Conservation (phyloP, 2,888 invertebrate genomes). For the Stictocephala bisonia region DNA sequence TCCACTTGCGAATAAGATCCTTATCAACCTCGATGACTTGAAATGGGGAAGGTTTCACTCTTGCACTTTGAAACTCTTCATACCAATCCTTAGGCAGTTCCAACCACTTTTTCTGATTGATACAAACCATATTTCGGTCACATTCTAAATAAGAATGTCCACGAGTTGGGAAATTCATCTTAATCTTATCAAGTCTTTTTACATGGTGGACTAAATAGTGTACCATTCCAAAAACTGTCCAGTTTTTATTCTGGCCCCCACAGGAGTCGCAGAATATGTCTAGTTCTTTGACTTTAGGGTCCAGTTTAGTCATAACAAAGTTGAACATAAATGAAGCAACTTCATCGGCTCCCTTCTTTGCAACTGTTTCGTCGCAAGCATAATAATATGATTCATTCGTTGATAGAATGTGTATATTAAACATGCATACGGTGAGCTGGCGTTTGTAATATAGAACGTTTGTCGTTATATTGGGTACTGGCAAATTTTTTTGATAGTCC, state of each 20-base stretch:
- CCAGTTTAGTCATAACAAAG: constrained; percentile 1
- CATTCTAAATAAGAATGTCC: constrained; percentile 40
- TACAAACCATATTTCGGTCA: constrained; percentile 31
- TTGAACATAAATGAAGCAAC: constrained; percentile 20
- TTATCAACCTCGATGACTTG: neutral
- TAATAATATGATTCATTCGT: constrained; percentile 1
- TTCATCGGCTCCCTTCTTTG: constrained; percentile 39
- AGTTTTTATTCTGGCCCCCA: constrained; percentile 43
- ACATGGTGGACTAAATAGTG: constrained; percentile 14
- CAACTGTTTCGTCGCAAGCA: constrained; percentile 27
- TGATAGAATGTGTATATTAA: constrained; percentile 31
- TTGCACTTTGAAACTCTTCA: constrained; percentile 3
- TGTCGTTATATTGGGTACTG: constrained; percentile 36
- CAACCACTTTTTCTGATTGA: neutral
- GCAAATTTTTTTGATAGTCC: constrained; percentile 34
- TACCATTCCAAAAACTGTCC: neutral
- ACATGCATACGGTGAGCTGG: constrained; percentile 11
- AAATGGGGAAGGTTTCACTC: constrained; percentile 10
- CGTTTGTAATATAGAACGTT: constrained; percentile 42
- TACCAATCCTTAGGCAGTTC: constrained; percentile 35
- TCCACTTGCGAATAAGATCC: constrained; percentile 2
- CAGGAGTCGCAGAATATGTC: constrained; percentile 40
- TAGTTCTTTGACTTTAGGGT: neutral
- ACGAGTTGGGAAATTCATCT: constrained; percentile 17
- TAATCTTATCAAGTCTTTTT: constrained; percentile 2